Base-by-base conservation (phyloP, 30 jellyfish, hydroid and myxozoan genomes). In the Cassiopea andromeda region DNA sequence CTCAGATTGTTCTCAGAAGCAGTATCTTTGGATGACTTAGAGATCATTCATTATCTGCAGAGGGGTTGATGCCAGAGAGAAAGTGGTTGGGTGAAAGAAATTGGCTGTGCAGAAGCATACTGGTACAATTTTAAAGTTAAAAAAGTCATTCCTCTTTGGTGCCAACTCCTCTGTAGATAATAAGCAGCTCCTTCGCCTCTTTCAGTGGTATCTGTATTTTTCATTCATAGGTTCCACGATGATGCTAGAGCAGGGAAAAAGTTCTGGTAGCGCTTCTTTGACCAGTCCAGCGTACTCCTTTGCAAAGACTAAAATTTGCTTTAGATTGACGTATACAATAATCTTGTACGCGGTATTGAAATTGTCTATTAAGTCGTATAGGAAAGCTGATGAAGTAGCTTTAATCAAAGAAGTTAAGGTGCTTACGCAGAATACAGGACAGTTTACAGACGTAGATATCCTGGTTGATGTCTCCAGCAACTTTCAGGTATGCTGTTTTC, bases 241-340 rank as follows among this genome's bases (percentile, higher is more conserved):
- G 60, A 45, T 13, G 81, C 72, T 87, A 44, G 59, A 73, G 44
- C 87, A 19, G 16, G 85, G 83, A 6, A 44, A 66, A 14, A 19
- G 18, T 12, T 44, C 89, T 77, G 94, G 94, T 27, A 66, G 80
- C 13, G 94, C 94, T 7, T 75, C 78, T 10, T n/a, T 87, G 47
- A 69, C 85, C 5, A 87, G 94, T 54, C 94, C 94, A 14, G 94
- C 83, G 16, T 87, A 77, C 73, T 45, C 74, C 10, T 44, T 54
- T 18, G 75, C 94, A 1, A 50, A 67, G 43, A 50, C 48, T 46
- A 54, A 69, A 73, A 19, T 87, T 27, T 87, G 94, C 70, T 87
- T 87, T 73, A 54, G 94, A 64, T 7, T 87, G 17, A 78, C 84
- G 27, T 87, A 87, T 69, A 5, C 14, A 14, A 1, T 87, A 60